Conservation (phyloP, 2,113 vertebrate species). For the Vireo altiloquus region DNA sequence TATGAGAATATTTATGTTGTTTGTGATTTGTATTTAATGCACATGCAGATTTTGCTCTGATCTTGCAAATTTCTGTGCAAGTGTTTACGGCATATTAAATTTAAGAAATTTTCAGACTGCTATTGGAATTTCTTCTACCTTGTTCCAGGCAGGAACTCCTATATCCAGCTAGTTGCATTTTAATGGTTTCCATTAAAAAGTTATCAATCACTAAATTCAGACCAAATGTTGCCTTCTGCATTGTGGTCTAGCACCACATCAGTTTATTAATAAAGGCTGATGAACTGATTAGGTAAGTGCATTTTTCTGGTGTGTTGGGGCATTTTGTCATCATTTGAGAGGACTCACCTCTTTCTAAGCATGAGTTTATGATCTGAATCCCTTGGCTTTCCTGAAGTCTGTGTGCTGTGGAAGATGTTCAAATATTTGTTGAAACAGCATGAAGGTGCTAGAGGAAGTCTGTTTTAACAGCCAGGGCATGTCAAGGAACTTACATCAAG, state of each 20-base stretch:
- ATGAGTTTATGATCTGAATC: neutral
- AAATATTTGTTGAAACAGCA: slow-evolving; percentile 20
- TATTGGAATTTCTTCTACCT: neutral
- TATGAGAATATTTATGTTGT: neutral
- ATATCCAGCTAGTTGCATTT: neutral
- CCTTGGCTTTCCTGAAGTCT: neutral
- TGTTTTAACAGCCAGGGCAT: slow-evolving; percentile 23
- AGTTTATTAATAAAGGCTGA: neutral
- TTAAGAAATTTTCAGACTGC: neutral
- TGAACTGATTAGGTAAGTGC: neutral
- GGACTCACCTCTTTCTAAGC: neutral
- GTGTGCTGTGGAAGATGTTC: neutral
- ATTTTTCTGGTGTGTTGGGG: neutral
- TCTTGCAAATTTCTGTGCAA: neutral
- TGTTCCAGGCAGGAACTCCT: neutral
- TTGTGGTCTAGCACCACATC: neutral
- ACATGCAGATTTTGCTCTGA: neutral
- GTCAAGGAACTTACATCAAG: slow-evolving; percentile 25
- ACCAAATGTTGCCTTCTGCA: neutral
- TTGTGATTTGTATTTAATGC: neutral
- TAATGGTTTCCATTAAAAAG: neutral
- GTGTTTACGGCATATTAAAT: neutral
- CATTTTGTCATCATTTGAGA: neutral
- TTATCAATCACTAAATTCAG: neutral
- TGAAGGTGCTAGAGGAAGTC: neutral